Evolutionary conservation across 2,888 invertebrate genomes (phyloP).

Genomic region (Saturnia pavonia): DNA sequence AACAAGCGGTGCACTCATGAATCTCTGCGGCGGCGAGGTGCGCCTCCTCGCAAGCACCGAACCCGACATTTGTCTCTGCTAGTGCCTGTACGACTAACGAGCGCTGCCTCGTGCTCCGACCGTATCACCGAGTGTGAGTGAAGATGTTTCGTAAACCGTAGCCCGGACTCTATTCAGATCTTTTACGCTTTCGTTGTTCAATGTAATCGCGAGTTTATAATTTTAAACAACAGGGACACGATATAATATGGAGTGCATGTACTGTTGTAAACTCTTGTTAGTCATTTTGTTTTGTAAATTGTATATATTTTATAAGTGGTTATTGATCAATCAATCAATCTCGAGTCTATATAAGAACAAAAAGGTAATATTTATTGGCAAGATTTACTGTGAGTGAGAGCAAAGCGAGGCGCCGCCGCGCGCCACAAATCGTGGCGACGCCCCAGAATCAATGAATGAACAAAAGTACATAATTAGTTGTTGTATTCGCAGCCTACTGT

Average conservation of each 20-base stretch:
- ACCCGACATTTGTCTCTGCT: slow-evolving; percentile 20
- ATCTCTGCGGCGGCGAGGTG: slow-evolving; percentile 21
- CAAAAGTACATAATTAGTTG: slow-evolving; percentile 37
- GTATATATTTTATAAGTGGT: slow-evolving; percentile 74
- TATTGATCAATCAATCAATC: slow-evolving; percentile 60
- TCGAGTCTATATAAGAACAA: slow-evolving; percentile 59
- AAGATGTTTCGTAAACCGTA: slow-evolving; percentile 27
- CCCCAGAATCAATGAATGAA: slow-evolving; percentile 1
- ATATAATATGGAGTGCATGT: slow-evolving; percentile 44
- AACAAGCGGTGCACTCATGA: slow-evolving; percentile 40
- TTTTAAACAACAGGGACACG: slow-evolving; percentile 54
- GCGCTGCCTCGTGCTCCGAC: no score
- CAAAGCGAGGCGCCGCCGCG: no score
- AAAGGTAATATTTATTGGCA: slow-evolving; percentile 69
- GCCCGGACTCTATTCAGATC: slow-evolving; percentile 22
- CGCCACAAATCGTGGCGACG: slow-evolving; percentile 18
- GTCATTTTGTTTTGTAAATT: slow-evolving; percentile 67
- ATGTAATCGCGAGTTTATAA: slow-evolving; percentile 51
- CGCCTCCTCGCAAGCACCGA: slow-evolving; percentile 6
- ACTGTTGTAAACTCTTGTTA: slow-evolving; percentile 61
- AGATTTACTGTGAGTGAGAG: slow-evolving; percentile 34
- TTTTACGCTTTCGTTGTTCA: slow-evolving; percentile 66
- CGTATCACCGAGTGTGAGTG: not conserved
- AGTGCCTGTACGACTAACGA: slow-evolving; percentile 15
- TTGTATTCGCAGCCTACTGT: slow-evolving; percentile 61